Base-by-base conservation (phyloP, 2,888 invertebrate genomes). In the Auanema freiburgensis region DNA sequence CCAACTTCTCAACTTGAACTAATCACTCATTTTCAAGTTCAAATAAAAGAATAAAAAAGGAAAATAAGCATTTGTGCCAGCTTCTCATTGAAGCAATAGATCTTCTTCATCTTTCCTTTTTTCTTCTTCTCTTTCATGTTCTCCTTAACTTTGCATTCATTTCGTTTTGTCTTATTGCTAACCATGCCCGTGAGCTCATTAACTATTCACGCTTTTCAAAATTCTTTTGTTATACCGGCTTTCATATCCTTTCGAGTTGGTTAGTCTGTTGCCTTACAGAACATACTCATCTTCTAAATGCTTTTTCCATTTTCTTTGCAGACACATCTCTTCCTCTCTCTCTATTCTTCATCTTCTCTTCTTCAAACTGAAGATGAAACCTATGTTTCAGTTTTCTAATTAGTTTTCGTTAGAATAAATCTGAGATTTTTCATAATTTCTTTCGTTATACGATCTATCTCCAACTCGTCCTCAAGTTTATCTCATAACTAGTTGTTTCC, bases 71-170 rank as follows among this genome's bases (percentile, higher is more conserved):
- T 33, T 46, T 46, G 4, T 6, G 8, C 46, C 46, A 46, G 21
- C 21, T 6, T 18, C 46, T 46, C 8, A 18, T 46, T 46, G 46
- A 16, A 18, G 16, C 46, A 21, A 46, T 46, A 21, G 46, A 18
- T 16, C 21, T 46, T 46, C 46, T 46, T 21, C 46, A 18, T 18
- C 46, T 52, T 52, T 12, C 24, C 6, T n/a, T 52, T 52, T n/a
- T 24, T 52, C 52, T 21, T 24, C 18, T n/a, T 52, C 23, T 12
- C 3, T 52, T 52, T 24, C 12, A 8, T 23, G 23, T n/a, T 23
- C 24, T 52, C 42, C n/a, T 41, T n/a, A 54, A n/a, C 18, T 54
- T 54, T 54, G 23, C 18, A 25, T 41, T 54, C 54, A 14, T 25
- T 10, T 56, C 24, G 21, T 44, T 42, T 56, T 42, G 11, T 10